Evolutionary conservation across 2,113 vertebrate species (phyloP).

Genomic region (Centrocercus urophasianus): DNA sequence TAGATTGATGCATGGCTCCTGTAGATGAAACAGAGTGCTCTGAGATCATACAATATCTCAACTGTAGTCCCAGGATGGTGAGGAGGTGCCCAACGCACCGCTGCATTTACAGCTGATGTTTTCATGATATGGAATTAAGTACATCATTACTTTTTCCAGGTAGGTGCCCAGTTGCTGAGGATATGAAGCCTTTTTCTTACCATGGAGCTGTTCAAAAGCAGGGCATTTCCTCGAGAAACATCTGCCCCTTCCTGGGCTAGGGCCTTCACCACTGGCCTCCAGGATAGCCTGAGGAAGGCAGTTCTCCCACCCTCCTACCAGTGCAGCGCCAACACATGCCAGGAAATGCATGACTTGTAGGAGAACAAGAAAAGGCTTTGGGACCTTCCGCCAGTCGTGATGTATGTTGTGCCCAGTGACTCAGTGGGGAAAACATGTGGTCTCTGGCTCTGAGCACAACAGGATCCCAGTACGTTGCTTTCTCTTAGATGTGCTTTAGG

Average conservation of each 20-base stretch:
- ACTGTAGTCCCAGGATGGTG: background rate
- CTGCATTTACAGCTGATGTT: background rate
- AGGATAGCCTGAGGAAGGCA: background rate
- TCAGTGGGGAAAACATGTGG: background rate
- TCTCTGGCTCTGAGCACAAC: background rate
- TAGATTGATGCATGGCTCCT: background rate
- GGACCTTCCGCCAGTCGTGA: background rate
- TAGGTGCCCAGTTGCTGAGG: background rate
- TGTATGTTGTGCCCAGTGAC: background rate
- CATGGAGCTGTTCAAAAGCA: background rate
- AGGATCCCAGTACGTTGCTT: background rate
- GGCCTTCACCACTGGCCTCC: background rate
- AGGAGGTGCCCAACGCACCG: background rate
- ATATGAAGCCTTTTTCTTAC: background rate
- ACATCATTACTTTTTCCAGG: background rate
- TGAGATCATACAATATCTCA: background rate
- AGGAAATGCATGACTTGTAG: rapidly evolving
- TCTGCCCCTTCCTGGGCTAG: too few relatives aligned
- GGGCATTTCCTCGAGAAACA: background rate
- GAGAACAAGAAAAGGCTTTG: background rate
- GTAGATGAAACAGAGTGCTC: background rate
- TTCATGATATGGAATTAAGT: background rate
- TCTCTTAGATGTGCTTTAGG: background rate
- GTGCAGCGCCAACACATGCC: rapidly evolving
- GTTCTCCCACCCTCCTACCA: background rate